Percentiles rank a stretch among this genome's conserved stretches.
These are phyloP conservation scores for Leucania comma DNA, from an alignment of 2,888 invertebrate genomes.

Conservation along the genomic window DNA sequence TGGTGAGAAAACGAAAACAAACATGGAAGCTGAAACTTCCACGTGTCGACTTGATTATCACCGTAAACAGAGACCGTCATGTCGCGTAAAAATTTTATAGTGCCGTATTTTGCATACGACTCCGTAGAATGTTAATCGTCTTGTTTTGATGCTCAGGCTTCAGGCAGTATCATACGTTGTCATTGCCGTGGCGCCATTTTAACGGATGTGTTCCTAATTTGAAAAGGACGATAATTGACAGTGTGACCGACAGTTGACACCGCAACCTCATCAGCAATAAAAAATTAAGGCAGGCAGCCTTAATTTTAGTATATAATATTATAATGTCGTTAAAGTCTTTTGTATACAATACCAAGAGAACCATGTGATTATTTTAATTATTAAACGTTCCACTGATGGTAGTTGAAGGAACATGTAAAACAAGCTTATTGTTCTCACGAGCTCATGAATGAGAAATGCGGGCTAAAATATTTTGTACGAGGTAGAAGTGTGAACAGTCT, in stretches of 20 bases:
- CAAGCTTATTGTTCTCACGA: constrained; percentile 31
- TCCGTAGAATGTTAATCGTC: constrained; percentile 70
- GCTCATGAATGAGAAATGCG: constrained; percentile 4
- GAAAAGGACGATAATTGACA: constrained; percentile 25
- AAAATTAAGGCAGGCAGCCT: neutral
- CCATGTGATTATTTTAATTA: constrained; percentile 42
- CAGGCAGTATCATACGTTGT: constrained; percentile 39
- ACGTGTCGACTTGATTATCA: constrained; percentile 54
- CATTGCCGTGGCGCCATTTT: constrained; percentile 47
- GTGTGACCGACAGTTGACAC: constrained; percentile 34
- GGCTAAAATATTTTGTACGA: neutral
- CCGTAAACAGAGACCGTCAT: constrained; percentile 54
- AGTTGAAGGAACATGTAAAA: constrained; percentile 24
- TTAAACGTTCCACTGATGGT: constrained; percentile 12
- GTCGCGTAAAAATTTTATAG: constrained; percentile 56
- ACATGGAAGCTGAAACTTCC: constrained; percentile 55
- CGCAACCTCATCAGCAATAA: constrained; percentile 4
- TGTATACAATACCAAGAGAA: constrained; percentile 29
- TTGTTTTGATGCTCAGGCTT: constrained; percentile 69
- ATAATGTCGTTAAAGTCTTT: constrained; percentile 12
- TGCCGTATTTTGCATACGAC: constrained; percentile 62
- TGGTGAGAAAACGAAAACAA: constrained; percentile 58
- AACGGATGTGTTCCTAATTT: constrained; percentile 41
- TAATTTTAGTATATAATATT: neutral
- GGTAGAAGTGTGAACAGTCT: constrained; percentile 7